Evolutionary conservation across 2,888 invertebrate genomes (phyloP).

Genomic region (Caenorhabditis sp.): DNA sequence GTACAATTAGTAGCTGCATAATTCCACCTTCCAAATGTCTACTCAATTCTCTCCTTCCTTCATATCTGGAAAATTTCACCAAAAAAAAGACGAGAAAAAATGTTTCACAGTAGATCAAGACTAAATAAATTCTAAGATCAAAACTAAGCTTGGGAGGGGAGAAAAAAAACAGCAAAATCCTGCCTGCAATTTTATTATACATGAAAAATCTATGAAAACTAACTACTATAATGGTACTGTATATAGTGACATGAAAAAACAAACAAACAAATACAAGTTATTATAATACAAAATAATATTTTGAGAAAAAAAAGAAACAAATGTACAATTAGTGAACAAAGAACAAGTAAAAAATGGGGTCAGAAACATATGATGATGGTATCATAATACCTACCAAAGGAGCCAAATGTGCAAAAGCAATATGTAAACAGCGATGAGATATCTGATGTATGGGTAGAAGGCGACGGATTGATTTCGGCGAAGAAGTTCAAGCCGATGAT

Average conservation of each 20-base stretch:
- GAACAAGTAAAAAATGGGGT: background rate
- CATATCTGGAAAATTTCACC: too few species aligned
- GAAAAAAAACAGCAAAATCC: too few species aligned
- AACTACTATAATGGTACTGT: background rate
- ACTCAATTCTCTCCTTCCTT: too few species aligned
- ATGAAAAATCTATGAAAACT: background rate
- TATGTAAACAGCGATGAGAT: background rate
- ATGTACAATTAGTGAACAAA: slow-evolving; percentile 1
- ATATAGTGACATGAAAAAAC: background rate
- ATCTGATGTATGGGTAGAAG: background rate
- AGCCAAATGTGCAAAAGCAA: background rate
- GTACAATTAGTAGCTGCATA: too few species aligned
- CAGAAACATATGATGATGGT: background rate
- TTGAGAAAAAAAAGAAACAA: too few species aligned
- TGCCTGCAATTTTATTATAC: background rate
- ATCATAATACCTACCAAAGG: background rate
- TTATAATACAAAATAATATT: background rate
- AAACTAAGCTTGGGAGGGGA: too few species aligned
- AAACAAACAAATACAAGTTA: background rate
- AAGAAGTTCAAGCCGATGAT: background rate
- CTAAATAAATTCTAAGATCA: too few species aligned
- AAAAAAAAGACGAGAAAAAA: too few species aligned
- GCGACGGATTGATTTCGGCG: background rate
- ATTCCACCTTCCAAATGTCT: too few species aligned
- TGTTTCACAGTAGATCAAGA: too few species aligned